phyloP scores from a whole-genome alignment of 2,797 vertebrate genomes.

The Capromys pilorides region DNA sequence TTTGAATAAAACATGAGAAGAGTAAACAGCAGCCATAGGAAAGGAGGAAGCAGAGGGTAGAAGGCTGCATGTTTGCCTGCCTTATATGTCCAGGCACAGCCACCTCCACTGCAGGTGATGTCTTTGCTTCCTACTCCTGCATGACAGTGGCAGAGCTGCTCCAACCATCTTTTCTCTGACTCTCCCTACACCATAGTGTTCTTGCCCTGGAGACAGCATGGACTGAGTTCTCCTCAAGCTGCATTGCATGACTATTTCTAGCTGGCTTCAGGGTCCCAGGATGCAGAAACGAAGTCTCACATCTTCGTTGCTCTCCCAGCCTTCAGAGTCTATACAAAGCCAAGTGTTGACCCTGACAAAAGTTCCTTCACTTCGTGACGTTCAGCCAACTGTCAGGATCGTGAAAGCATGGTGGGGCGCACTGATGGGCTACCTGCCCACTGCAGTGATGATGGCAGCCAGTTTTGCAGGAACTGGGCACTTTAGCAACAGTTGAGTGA shows the following conservation, averaged over 20 bases:
- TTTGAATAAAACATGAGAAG: neutral
- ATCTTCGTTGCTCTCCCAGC: neutral
- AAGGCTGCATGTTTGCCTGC: neutral
- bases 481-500: conserved; percentile 98
- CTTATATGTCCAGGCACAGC: neutral
- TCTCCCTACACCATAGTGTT: neutral
- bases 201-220: neutral
- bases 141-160: neutral
- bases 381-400: conserved; percentile 97
- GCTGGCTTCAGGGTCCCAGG: neutral
- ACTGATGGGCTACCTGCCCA: conserved; percentile 98
- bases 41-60: neutral
- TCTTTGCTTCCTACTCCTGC: no score
- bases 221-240: neutral
- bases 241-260: neutral
- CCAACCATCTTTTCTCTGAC: neutral
- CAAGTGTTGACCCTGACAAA: conserved; percentile 98
- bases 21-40: neutral
- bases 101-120: neutral
- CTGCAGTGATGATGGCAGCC: conserved; percentile 98
- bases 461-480: conserved; percentile 99
- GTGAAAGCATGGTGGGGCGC: conserved; percentile 99
- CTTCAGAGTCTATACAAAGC: neutral
- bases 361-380: conserved; percentile 98
- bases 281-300: neutral